Evolutionary conservation across 2,113 vertebrate genomes (phyloP), one percentile per base, ranked within the genome.

Genomic region (Aplodontia rufa): DNA sequence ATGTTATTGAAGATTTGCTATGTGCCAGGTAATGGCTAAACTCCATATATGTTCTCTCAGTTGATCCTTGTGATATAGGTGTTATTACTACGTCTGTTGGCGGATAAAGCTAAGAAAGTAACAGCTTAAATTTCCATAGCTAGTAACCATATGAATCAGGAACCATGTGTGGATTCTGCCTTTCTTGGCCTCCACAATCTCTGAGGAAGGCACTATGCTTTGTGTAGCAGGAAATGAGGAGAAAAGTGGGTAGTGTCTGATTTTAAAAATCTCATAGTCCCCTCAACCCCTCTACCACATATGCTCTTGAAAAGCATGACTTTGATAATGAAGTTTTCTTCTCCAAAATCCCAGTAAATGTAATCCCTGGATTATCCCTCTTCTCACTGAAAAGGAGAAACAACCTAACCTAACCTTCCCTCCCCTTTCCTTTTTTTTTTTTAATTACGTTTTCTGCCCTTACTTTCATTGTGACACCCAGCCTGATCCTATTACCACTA

Each of bases 321-420:
- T 94, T 93, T 76, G 20, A 86, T 76, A n/a, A 90, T 35, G 20
- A 86, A 12, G 20, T 55, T 78, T 96, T 74, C 64, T 88, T 32
- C 20, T 87, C 30, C 37, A 68, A 30, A 95, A 68, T 64, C 24
- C 30, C 14, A 91, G n/a, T 28, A 20, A 91, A 40, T 64, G 16
- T 69, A 69, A 74, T 71, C 32, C 53, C 79, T 87, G 42, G n/a
- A 72, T 87, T 84, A 90, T 69, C 42, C 19, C 17, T 78, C 55
- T 84, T 84, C 75, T 83, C 53, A 79, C n/a, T 68, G 26, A 66
- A 94, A 81, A 51, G 24, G 30, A 45, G 30, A 87, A 76, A 40
- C 10, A 4, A 53, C 42, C 5, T 16, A 19, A 40, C 1, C 37
- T 71, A 60, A 60, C 20, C n/a, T 22, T 71, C 68, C 40, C 71